phyloP scores from a whole-genome alignment of 2,888 invertebrate species.

The Drosophila dives region DNA sequence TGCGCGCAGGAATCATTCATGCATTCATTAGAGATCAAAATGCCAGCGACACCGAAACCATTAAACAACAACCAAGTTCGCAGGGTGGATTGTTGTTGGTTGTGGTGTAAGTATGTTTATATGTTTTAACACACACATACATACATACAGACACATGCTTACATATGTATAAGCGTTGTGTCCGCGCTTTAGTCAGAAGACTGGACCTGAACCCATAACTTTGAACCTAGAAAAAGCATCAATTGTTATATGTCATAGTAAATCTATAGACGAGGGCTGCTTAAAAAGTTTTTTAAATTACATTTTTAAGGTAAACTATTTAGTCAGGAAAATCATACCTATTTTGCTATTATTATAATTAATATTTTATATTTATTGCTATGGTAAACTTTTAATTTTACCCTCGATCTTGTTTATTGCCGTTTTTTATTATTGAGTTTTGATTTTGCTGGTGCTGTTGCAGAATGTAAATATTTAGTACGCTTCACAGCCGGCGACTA shows the following conservation, averaged over 20 bases:
- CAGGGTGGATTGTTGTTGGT: conserved; percentile 34
- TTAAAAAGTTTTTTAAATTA: background rate
- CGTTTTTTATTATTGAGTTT: conserved; percentile 42
- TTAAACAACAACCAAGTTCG: conserved; percentile 31
- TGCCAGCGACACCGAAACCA: conserved; percentile 52
- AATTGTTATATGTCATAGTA: conserved; percentile 13
- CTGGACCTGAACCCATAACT: conserved; percentile 43
- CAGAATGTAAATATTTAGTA: conserved; percentile 57
- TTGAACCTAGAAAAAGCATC: conserved; percentile 39
- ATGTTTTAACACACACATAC: background rate
- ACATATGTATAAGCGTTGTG: background rate
- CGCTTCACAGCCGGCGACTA: conserved; percentile 45
- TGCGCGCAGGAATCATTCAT: conserved; percentile 72
- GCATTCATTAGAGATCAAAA: conserved; percentile 74
- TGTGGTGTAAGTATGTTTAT: conserved; percentile 7
- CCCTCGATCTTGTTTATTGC: conserved; percentile 45
- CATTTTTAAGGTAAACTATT: background rate
- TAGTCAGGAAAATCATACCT: background rate
- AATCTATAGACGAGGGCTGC: conserved; percentile 15
- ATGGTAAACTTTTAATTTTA: conserved; percentile 1
- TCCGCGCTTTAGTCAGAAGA: conserved; percentile 3
- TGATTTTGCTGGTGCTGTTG: conserved; percentile 47
- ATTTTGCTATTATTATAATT: background rate
- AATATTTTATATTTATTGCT: background rate
- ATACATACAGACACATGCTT: background rate